Conservation (phyloP, 1,140 invertebrate species). For the Drosophila trapezifrons region DNA sequence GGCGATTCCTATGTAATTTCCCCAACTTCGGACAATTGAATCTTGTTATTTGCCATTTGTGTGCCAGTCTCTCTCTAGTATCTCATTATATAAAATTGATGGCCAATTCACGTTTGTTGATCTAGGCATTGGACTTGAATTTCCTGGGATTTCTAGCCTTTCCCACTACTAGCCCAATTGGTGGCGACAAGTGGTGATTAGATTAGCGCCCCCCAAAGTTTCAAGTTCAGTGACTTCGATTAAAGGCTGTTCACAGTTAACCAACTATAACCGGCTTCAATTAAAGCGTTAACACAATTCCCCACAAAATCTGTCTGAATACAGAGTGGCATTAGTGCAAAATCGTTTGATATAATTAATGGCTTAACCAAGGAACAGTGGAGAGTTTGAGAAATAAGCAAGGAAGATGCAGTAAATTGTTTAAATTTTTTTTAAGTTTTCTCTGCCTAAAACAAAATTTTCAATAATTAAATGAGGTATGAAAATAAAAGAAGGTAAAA, state of each 20-base stretch:
- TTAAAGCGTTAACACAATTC: constrained; percentile 3
- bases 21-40: constrained; percentile 12
- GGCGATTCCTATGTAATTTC: constrained; percentile 13
- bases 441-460: no score
- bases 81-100: constrained; percentile 27
- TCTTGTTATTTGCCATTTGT: constrained; percentile 8
- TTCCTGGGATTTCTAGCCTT: not conserved
- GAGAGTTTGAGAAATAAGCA: not conserved
- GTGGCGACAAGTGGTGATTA: constrained; percentile 16
- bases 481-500: no score
- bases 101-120: constrained; percentile 11
- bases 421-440: no score
- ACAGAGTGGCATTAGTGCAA: constrained; percentile 15
- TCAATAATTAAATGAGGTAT: no score
- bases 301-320: constrained; percentile 6
- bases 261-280: constrained; percentile 32
- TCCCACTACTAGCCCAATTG: constrained; percentile 4
- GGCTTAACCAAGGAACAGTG: constrained; percentile 9
- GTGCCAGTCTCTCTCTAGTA: not conserved
- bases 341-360: constrained; percentile 24
- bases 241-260: constrained; percentile 37
- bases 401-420: no score
- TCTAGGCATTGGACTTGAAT: not conserved
- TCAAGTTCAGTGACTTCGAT: constrained; percentile 60
- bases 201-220: constrained; percentile 45